These are phyloP conservation scores for Hypomecis punctinalis DNA, from an alignment of 2,888 invertebrate species.

Conservation along the genomic window DNA sequence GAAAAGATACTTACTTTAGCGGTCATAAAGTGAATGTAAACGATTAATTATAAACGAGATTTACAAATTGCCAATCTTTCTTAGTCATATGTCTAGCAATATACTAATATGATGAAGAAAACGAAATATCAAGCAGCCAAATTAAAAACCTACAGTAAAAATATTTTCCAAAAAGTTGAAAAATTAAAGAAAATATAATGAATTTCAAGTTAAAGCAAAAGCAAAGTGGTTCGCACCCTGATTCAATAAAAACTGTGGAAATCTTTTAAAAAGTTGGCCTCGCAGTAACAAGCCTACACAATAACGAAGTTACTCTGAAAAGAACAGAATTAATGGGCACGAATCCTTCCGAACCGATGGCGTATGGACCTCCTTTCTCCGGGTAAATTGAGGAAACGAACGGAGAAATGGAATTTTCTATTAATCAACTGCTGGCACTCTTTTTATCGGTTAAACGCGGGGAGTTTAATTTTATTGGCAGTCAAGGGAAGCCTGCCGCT, in stretches of 20 bases:
- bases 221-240: slow-evolving; percentile 9
- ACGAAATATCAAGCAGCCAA: no score
- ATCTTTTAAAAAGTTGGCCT: slow-evolving; percentile 28
- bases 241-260: slow-evolving; percentile 23
- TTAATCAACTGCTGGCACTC: slow-evolving; percentile 10
- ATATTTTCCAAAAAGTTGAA: no score
- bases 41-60: no score
- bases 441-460: slow-evolving; percentile 9
- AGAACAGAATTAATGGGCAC: slow-evolving; percentile 35
- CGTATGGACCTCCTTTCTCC: slow-evolving; percentile 16
- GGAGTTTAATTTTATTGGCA: slow-evolving; percentile 17
- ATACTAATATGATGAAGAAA: no score
- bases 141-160: no score
- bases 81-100: no score
- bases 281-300: slow-evolving; percentile 32
- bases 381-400: slow-evolving; percentile 28
- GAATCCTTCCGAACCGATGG: slow-evolving; percentile 17
- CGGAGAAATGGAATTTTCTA: slow-evolving; percentile 18
- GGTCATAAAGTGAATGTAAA: no score
- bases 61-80: no score
- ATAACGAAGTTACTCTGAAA: slow-evolving; percentile 35
- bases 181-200: not conserved
- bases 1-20: no score
- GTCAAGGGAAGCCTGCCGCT: not conserved
- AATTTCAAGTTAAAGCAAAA: not conserved